Conservation (phyloP, 2,888 invertebrate genomes). For the Trichogramma dendrolimi region DNA sequence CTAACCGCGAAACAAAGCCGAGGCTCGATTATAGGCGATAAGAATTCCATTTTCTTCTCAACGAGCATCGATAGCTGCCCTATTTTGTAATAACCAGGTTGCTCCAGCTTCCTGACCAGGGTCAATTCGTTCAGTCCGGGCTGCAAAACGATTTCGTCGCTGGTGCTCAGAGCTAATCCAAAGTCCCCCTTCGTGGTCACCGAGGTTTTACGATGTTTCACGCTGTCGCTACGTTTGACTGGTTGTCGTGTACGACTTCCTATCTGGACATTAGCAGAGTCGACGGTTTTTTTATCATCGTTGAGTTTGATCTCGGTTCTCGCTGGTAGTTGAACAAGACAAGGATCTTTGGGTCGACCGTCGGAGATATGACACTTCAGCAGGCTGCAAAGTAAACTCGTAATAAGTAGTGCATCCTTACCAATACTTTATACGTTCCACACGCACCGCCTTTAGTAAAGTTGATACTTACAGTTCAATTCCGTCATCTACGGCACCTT, state of each 20-base stretch:
- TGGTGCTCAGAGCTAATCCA: slow-evolving; percentile 57
- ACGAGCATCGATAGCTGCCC: slow-evolving; percentile 66
- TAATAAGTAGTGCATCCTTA: background rate
- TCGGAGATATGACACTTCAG: slow-evolving; percentile 53
- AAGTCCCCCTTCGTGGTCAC: slow-evolving; percentile 66
- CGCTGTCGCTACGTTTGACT: slow-evolving; percentile 69
- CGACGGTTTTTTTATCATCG: slow-evolving; percentile 71
- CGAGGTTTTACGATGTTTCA: slow-evolving; percentile 65
- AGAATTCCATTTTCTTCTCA: slow-evolving; percentile 66
- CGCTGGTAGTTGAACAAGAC: slow-evolving; percentile 62
- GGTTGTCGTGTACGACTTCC: slow-evolving; percentile 64
- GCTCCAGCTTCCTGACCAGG: slow-evolving; percentile 60
- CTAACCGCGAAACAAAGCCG: slow-evolving; percentile 52
- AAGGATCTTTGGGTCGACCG: slow-evolving; percentile 60
- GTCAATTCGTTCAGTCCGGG: slow-evolving; percentile 66
- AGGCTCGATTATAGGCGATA: slow-evolving; percentile 62
- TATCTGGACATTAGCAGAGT: slow-evolving; percentile 66
- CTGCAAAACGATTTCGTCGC: slow-evolving; percentile 55
- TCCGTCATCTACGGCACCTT: slow-evolving; percentile 40
- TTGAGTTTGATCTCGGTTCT: slow-evolving; percentile 72
- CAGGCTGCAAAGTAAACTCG: slow-evolving; percentile 48
- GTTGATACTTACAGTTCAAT: slow-evolving; percentile 44
- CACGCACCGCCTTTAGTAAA: background rate
- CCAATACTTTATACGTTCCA: background rate
- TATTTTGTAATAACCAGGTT: slow-evolving; percentile 68